Base-by-base conservation (phyloP, 1,140 invertebrate species). In the Lerema accius region DNA sequence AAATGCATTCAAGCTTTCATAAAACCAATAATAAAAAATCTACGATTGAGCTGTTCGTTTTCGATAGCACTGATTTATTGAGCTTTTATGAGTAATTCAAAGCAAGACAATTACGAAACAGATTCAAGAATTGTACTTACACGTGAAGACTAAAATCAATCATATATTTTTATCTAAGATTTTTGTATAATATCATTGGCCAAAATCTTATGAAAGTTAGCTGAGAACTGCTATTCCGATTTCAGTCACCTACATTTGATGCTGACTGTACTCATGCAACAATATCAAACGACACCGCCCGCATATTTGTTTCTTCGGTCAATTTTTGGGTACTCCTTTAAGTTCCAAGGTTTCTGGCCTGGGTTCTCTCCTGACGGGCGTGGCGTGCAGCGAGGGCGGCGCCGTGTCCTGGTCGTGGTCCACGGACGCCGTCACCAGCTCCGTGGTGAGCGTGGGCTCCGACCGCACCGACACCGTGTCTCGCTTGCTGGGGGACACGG, bases 371-470 rank as follows among this genome's bases (percentile, higher is more conserved):
- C 45, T 82, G 0, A 77, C 49, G 0, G 86, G 86, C 0, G 84
- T 82, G n/a, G 63, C 61, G 16, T 78, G 66, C 0, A 78, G 67
- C 0, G 85, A 83, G 4, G 76, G 74, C 10, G 84, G 82, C n/a
- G 67, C 71, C 11, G 85, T 80, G 49, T 84, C 81, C 35, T 76
- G 74, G 0, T 71, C 83, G 4, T 70, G 80, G 59, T 86, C 85
- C 26, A 89, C 67, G 9, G 85, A 80, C 0, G 73, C 84, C 0
- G 85, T 84, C 1, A 88, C 81, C 51, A 90, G 65, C 28, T 88
- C 85, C 13, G 87, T 86, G 16, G 79, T 86, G 4, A 66, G 48
- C 0, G 87, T 90, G 0, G 85, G 87, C 45, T 90, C 85, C 0
- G 87, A 90, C 28, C 56, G 65, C 6, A 80, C 43, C 0, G 86